Base-by-base conservation (phyloP, 2,797 vertebrate species). In the Anisognathus igniventris region DNA sequence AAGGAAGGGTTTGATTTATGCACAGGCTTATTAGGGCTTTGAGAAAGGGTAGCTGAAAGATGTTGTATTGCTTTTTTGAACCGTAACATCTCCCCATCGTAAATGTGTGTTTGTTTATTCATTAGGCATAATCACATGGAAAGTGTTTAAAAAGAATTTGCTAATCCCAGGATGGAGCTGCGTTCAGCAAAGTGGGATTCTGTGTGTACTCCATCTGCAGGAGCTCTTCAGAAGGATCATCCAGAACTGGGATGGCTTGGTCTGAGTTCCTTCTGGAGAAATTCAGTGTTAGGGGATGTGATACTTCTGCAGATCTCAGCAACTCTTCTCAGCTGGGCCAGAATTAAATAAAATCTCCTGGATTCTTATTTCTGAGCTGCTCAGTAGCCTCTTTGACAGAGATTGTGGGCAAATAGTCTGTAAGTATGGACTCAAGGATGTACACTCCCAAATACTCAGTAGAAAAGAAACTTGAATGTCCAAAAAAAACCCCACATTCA, bases 1-100 rank as follows among this genome's bases (percentile, higher is more conserved):
- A 97, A 96, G 92, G 93, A 91, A 90, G 90, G 95, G 95, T 92
- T 95, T 96, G 92, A 96, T 96, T 94, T 96, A 96, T 95, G 94
- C 95, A 96, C 86, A 88, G 54, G 87, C 96, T 51, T 93, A 81
- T 93, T 94, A 95, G 82, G 85, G 73, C 88, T 90, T 90, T 78
- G 83, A 74, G 87, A 95, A 93, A 73, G 91, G 75, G 88, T 88
- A 95, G 76, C 90, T 95, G 67, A 87, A 90, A 97, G 92, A 94
- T 77, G 68, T 42, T 81, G 67, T 70, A 7, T 73, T 86, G 78
- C 67, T 95, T 96, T 86, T 86, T 67, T 94, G 93, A 93, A 94
- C 77, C n/a, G 7, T 88, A 45, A 83, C 79, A 54, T 72, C 76
- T 81, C 92, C 88, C 62, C 45, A 5, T 73, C 40, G 4, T 35